A percentile compares a stretch with the other conserved stretches of the same genome.
These are phyloP conservation scores for Agriopis aurantiaria DNA, from an alignment of 2,888 invertebrate species.

Conservation along the genomic window DNA sequence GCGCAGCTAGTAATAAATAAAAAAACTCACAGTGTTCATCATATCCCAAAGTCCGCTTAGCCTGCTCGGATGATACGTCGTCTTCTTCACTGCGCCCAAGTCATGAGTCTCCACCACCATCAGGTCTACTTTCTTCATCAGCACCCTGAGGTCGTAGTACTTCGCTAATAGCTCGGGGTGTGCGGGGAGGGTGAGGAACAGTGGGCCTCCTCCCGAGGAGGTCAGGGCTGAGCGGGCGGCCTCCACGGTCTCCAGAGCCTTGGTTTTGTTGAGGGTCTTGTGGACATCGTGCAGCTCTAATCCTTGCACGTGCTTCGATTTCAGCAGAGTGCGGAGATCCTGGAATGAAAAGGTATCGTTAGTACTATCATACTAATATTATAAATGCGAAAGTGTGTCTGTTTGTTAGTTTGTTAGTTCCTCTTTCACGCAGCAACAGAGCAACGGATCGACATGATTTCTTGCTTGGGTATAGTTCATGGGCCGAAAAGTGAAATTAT, in stretches of 20 bases:
- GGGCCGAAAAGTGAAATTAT: no score
- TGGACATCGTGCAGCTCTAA: constrained; percentile 86
- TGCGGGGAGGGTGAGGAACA: constrained; percentile 88
- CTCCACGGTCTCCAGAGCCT: constrained; percentile 78
- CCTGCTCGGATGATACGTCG: constrained; percentile 91
- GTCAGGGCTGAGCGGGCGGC: constrained; percentile 77
- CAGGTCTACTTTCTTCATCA: constrained; percentile 88
- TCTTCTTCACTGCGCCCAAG: constrained; percentile 87
- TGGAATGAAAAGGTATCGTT: constrained; percentile 59
- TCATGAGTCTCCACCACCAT: constrained; percentile 90
- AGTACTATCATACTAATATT: not conserved
- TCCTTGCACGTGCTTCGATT: constrained; percentile 86
- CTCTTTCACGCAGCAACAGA: no score
- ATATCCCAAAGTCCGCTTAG: constrained; percentile 92
- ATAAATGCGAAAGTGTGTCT: no score
- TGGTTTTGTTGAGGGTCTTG: constrained; percentile 81
- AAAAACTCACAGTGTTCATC: constrained; percentile 89
- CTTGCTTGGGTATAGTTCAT: no score
- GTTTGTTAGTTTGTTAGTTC: no score
- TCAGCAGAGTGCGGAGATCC: constrained; percentile 84
- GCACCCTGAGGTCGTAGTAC: constrained; percentile 89
- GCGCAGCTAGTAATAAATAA: not conserved
- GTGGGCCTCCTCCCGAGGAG: constrained; percentile 79
- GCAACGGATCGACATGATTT: no score
- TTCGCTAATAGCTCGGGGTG: constrained; percentile 89